Base-by-base conservation (phyloP, 2,888 invertebrate species). In the Nomada fabriciana region DNA sequence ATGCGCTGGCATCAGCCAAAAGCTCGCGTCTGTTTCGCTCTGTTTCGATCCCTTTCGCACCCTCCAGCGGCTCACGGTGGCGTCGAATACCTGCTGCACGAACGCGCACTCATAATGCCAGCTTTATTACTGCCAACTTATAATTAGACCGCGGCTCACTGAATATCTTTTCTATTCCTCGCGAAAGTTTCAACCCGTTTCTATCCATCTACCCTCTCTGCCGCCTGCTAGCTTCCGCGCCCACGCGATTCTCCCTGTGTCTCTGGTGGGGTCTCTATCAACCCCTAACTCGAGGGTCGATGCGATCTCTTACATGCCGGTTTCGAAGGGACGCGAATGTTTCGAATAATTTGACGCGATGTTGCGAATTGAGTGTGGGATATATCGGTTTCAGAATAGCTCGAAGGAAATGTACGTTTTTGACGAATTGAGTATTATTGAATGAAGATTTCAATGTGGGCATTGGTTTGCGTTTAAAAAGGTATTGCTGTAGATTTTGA, bases 111-210 rank as follows among this genome's bases (percentile, higher is more conserved):
- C 74, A 86, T 86, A 90, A 90, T 81, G 78, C 82, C 57, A 60
- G 82, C 86, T 89, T 89, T 89, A 86, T 7, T 89, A 60, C 84
- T 76, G 57, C 80, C 36, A 87, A 84, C 84, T 90, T 88, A 88
- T 90, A 90, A 90, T 90, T 90, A 90, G 90, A 90, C 87, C 88
- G 86, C 74, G 85, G 60, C 75, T 81, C 76, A 82, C 77, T 84
- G 80, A 89, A 89, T 90, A 86, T 88, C 85, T 89, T 87, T 85
- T 83, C 86, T 88, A 82, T 85, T 89, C 69, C 88, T 79, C 86
- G 82, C 80, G 77, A 88, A 89, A 87, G 81, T 89, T 89, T 85
- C 82, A 76, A 75, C 73, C 82, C 68, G 42, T 57, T 71, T 52
- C 55, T 47, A 61, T n/a, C 25, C 70, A 1, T 18, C 20, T 43